Conservation (phyloP, 2,888 invertebrate genomes). For the Mongoloraphidia duomilia region DNA sequence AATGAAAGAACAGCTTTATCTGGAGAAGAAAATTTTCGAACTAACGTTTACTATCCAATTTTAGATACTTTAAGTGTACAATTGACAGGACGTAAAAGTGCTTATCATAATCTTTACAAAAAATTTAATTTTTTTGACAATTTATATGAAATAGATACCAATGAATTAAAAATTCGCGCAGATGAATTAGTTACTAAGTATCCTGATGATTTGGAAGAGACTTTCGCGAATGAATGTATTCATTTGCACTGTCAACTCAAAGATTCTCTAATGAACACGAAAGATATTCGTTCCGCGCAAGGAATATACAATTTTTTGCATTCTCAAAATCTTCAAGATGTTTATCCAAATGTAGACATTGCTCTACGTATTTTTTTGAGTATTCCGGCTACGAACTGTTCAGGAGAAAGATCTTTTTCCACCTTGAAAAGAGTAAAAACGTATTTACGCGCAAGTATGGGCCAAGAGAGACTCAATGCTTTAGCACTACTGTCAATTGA, state of each 20-base stretch:
- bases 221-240: slow-evolving; percentile 5
- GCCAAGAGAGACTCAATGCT: background rate
- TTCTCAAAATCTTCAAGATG: background rate
- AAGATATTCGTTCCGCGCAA: background rate
- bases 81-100: slow-evolving; percentile 5
- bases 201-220: slow-evolving; percentile 6
- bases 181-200: slow-evolving; percentile 4
- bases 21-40: slow-evolving; percentile 2
- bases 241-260: slow-evolving; percentile 7
- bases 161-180: slow-evolving; percentile 5
- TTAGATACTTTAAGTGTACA: background rate
- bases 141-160: too few relatives aligned
- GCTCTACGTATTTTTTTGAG: slow-evolving; percentile 1
- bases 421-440: background rate
- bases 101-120: slow-evolving; percentile 6
- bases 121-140: slow-evolving; percentile 8
- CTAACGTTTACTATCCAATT: background rate
- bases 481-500: background rate
- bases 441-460: background rate
- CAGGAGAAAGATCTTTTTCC: too few relatives aligned
- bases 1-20: too few relatives aligned
- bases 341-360: slow-evolving; percentile 2
- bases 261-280: background rate
- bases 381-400: too few relatives aligned
- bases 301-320: background rate